A percentile compares a stretch with the other conserved stretches of the same genome.
phyloP scores from a whole-genome alignment of 2,888 invertebrate species.

The Cryptus viduatorius region DNA sequence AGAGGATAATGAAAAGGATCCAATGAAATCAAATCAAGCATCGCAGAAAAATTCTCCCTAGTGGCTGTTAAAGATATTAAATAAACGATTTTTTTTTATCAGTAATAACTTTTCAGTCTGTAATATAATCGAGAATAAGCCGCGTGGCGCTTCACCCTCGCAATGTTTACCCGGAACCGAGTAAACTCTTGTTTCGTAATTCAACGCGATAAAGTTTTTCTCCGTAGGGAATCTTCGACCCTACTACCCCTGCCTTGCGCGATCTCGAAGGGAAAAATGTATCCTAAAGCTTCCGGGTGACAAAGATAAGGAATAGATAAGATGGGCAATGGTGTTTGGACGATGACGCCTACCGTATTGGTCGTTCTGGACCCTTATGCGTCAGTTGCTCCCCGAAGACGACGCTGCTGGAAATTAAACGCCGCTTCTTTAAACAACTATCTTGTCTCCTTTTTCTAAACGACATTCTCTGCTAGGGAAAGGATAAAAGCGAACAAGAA shows the following conservation, averaged over 20 bases:
- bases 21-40: neutral
- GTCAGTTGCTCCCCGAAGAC: constrained; percentile 33
- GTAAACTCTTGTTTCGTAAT: constrained; percentile 42
- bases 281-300: constrained; percentile 64
- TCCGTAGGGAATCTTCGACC: constrained; percentile 39
- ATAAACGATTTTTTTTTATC: constrained; percentile 33
- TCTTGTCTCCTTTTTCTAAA: constrained; percentile 15
- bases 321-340: constrained; percentile 55
- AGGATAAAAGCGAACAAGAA: constrained; percentile 61
- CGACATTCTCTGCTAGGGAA: constrained; percentile 35
- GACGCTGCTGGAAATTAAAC: constrained; percentile 50
- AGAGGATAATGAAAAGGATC: neutral
- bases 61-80: neutral
- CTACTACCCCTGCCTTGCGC: constrained; percentile 32
- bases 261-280: constrained; percentile 68
- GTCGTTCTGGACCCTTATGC: constrained; percentile 41
- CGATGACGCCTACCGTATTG: constrained; percentile 65
- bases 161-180: constrained; percentile 60
- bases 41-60: neutral
- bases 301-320: constrained; percentile 69
- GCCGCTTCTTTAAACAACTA: constrained; percentile 20
- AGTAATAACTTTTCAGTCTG: constrained; percentile 28
- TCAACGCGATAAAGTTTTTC: constrained; percentile 31
- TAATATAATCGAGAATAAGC: constrained; percentile 12
- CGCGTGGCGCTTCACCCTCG: constrained; percentile 42